Evolutionary conservation across 2,113 vertebrate species (phyloP).

Genomic region (Myrmecophaga tridactyla): DNA sequence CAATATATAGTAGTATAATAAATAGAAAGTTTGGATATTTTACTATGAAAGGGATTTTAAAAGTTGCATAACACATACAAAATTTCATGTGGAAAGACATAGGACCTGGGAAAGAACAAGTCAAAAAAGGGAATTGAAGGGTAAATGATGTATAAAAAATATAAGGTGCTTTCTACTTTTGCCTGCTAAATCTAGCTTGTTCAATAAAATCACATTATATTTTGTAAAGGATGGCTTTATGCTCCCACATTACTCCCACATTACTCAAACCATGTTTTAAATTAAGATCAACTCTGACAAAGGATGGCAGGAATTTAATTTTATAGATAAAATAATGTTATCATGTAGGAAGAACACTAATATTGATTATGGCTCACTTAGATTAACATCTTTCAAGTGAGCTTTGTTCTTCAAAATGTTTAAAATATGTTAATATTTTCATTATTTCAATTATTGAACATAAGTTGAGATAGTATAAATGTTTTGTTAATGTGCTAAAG

Average conservation of each 20-base stretch:
- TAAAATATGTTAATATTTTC: not conserved
- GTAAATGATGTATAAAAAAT: not conserved
- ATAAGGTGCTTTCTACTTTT: not conserved
- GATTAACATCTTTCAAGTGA: not conserved
- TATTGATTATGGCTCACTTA: not conserved
- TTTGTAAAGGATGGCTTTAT: not conserved
- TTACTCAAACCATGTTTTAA: not conserved
- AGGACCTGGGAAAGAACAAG: not conserved
- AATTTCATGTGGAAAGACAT: not conserved
- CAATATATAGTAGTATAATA: not conserved
- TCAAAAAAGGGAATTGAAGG: not conserved
- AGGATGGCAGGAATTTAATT: not conserved
- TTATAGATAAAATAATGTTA: not conserved
- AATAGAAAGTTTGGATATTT: not conserved
- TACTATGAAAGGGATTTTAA: not conserved
- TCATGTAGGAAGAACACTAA: not conserved
- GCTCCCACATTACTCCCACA: not conserved
- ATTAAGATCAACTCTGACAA: not conserved
- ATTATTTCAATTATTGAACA: not conserved
- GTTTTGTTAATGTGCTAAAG: not conserved
- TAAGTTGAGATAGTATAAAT: not conserved
- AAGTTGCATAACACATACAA: not conserved
- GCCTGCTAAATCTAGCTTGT: not conserved
- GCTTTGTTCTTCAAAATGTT: not conserved
- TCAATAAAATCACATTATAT: not conserved